Conservation (phyloP, 1,140 invertebrate genomes). For the Hormaphis cornu region DNA sequence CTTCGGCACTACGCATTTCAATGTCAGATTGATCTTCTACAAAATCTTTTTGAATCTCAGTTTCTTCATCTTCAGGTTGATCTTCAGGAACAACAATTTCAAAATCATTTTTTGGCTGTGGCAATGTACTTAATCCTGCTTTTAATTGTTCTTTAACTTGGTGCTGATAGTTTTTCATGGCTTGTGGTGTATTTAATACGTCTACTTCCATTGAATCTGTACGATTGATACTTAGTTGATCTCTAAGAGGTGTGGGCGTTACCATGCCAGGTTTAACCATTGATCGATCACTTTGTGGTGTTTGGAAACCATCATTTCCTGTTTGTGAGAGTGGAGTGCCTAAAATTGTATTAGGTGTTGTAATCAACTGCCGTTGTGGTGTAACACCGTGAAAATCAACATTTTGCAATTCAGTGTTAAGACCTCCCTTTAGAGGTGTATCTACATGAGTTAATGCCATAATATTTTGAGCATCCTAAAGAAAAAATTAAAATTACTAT, state of each 20-base stretch:
- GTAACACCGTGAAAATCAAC: constrained; percentile 77
- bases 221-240: constrained; percentile 91
- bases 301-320: constrained; percentile 35
- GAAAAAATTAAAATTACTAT: background rate
- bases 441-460: constrained; percentile 85
- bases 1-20: constrained; percentile 47
- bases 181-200: constrained; percentile 51
- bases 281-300: constrained; percentile 32
- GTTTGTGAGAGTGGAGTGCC: constrained; percentile 78
- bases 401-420: constrained; percentile 86
- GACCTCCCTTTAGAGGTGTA: constrained; percentile 90
- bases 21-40: constrained; percentile 84
- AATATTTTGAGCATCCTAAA: constrained; percentile 85
- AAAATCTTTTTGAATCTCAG: constrained; percentile 43
- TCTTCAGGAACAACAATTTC: constrained; percentile 92
- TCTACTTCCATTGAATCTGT: constrained; percentile 64
- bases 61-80: constrained; percentile 42
- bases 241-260: constrained; percentile 63
- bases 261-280: constrained; percentile 36
- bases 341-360: constrained; percentile 91
- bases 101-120: constrained; percentile 90
- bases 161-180: constrained; percentile 54
- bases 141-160: constrained; percentile 63
- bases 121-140: constrained; percentile 66
- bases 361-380: constrained; percentile 59